A percentile compares a stretch with the other conserved stretches of the same genome.
phyloP scores from a whole-genome alignment of 2,888 invertebrate species.

The Galerucella calmariensis region DNA sequence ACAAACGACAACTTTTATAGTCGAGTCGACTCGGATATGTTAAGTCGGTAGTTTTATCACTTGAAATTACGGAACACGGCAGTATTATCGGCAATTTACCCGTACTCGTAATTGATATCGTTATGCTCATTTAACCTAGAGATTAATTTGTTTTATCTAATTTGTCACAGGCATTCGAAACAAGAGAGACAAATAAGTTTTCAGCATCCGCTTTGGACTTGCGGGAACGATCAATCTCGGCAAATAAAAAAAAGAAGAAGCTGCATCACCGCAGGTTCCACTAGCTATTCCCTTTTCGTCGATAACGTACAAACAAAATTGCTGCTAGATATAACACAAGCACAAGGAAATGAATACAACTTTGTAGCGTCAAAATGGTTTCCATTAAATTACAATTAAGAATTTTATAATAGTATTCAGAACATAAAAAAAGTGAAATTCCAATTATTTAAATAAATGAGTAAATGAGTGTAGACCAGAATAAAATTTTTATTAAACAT shows the following conservation, averaged over 20 bases:
- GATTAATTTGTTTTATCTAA: slow-evolving; percentile 41
- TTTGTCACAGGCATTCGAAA: slow-evolving; percentile 34
- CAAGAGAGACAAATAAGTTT: slow-evolving; percentile 1
- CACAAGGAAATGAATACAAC: no score
- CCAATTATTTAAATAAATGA: no score
- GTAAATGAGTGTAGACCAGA: no score
- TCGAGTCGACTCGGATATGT: slow-evolving; percentile 41
- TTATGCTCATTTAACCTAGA: slow-evolving; percentile 43
- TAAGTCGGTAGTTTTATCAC: slow-evolving; percentile 40
- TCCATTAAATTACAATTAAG: no score
- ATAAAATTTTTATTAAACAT: no score
- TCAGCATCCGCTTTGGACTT: slow-evolving; percentile 1
- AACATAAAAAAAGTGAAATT: no score
- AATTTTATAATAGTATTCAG: no score
- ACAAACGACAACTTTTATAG: slow-evolving; percentile 38
- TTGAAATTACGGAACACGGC: slow-evolving; percentile 76
- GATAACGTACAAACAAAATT: no score
- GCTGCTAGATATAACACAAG: no score
- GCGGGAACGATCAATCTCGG: not conserved
- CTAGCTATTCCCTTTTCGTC: no score
- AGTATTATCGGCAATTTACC: slow-evolving; percentile 33
- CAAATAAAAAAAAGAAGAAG: not conserved
- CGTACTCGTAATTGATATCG: slow-evolving; percentile 44
- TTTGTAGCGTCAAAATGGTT: no score
- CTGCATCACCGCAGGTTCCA: not conserved